Percentiles rank a stretch among this genome's conserved stretches.
phyloP scores from a whole-genome alignment of 2,888 invertebrate species.

The Hanleya hanleyi region DNA sequence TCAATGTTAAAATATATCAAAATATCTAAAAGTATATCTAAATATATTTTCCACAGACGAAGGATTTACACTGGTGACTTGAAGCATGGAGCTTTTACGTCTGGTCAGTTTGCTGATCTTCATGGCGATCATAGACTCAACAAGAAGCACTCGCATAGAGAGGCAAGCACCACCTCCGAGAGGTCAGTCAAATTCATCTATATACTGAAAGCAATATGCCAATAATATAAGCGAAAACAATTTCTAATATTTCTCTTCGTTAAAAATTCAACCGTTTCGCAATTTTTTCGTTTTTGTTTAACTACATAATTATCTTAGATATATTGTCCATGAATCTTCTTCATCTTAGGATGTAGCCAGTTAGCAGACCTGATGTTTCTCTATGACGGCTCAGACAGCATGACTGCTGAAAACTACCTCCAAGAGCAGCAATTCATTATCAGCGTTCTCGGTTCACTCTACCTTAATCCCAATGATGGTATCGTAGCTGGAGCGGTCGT shows the following conservation, averaged over 20 bases:
- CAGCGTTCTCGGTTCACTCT: not conserved
- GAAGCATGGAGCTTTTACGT: not conserved
- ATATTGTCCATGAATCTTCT: not conserved
- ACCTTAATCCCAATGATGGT: not conserved
- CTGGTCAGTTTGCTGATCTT: not conserved
- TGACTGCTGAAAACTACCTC: not conserved
- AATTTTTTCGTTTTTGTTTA: not conserved
- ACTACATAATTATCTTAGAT: no score
- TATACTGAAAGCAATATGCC: not conserved
- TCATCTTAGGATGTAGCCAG: not conserved
- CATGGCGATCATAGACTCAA: not conserved
- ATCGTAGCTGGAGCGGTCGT: not conserved
- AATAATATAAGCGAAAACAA: not conserved
- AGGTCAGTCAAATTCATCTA: not conserved
- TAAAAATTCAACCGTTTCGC: not conserved
- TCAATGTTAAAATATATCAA: no score
- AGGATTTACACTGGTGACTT: no score
- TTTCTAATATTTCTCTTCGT: no score
- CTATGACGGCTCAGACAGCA: not conserved
- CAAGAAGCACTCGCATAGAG: not conserved
- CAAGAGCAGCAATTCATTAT: conserved; percentile 1
- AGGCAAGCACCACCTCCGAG: not conserved
- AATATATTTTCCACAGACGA: no score
- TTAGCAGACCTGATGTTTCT: not conserved
- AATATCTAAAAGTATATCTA: no score